These are phyloP conservation scores for Hecatera dysodea DNA, from an alignment of 2,888 invertebrate species.

Conservation along the genomic window DNA sequence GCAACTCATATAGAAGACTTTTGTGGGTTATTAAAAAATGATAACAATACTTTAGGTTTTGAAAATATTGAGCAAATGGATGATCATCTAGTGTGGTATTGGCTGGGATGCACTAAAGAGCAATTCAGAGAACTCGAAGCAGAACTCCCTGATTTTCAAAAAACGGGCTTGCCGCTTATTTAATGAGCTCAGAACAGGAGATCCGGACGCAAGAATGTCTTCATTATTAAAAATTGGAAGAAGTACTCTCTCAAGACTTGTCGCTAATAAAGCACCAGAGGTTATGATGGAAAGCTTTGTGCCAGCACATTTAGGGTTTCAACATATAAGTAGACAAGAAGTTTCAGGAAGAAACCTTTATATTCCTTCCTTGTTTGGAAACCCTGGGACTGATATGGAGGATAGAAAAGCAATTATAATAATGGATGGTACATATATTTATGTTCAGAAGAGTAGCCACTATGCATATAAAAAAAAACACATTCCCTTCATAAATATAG, in stretches of 20 bases:
- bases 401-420: background rate
- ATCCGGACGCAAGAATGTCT: too few relatives aligned
- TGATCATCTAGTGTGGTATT: constrained; percentile 30
- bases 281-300: background rate
- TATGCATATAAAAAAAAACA: too few relatives aligned
- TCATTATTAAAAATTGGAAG: too few relatives aligned
- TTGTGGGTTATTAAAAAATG: too few relatives aligned
- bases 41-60: background rate
- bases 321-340: background rate
- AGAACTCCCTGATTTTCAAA: background rate
- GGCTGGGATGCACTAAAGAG: constrained; percentile 45
- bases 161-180: background rate
- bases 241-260: too few relatives aligned
- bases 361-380: constrained; percentile 3
- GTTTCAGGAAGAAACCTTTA: background rate
- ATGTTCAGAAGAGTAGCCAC: too few relatives aligned
- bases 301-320: background rate
- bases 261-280: too few relatives aligned
- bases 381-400: background rate
- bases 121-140: constrained; percentile 41
- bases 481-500: too few relatives aligned
- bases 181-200: too few relatives aligned
- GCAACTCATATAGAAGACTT: background rate
- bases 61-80: constrained; percentile 7
- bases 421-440: background rate